phyloP scores from a whole-genome alignment of 2,888 invertebrate species.

The Cyrtodaria siliqua region DNA sequence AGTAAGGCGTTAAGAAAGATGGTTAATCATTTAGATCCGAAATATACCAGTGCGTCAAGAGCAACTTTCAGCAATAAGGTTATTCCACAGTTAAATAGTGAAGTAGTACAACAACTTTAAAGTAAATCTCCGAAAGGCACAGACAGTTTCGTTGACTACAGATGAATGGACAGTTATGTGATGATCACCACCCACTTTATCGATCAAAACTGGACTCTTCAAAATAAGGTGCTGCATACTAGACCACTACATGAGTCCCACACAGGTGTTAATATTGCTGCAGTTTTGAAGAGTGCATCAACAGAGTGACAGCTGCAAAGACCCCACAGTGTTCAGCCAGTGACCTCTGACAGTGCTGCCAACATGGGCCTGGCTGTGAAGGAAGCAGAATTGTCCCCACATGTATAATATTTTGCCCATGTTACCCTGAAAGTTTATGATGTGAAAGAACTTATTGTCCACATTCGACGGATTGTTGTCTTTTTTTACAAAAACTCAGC shows the following conservation, averaged over 20 bases:
- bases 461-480: slow-evolving; percentile 27
- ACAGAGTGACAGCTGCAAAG: slow-evolving; percentile 34
- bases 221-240: slow-evolving; percentile 13
- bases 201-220: slow-evolving; percentile 13
- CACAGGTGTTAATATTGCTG: slow-evolving; percentile 24
- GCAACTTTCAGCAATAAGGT: neutral
- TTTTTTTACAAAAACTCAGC: slow-evolving; percentile 42
- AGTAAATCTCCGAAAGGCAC: slow-evolving; percentile 1
- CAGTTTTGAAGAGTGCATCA: slow-evolving; percentile 17
- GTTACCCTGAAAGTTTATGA: slow-evolving; percentile 23
- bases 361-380: slow-evolving; percentile 41
- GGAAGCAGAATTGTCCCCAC: slow-evolving; percentile 26
- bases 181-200: slow-evolving; percentile 20
- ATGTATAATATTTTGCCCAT: slow-evolving; percentile 47
- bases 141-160: slow-evolving; percentile 8
- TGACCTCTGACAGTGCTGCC: slow-evolving; percentile 46
- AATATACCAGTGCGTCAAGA: neutral
- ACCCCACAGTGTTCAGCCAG: slow-evolving; percentile 11
- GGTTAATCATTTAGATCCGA: neutral
- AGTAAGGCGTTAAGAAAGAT: neutral
- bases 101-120: neutral
- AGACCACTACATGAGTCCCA: slow-evolving; percentile 19
- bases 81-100: neutral
- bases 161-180: slow-evolving; percentile 29
- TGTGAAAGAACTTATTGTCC: slow-evolving; percentile 26